phyloP scores from a whole-genome alignment of 2,888 invertebrate species.

The Rhamnusium bicolor region DNA sequence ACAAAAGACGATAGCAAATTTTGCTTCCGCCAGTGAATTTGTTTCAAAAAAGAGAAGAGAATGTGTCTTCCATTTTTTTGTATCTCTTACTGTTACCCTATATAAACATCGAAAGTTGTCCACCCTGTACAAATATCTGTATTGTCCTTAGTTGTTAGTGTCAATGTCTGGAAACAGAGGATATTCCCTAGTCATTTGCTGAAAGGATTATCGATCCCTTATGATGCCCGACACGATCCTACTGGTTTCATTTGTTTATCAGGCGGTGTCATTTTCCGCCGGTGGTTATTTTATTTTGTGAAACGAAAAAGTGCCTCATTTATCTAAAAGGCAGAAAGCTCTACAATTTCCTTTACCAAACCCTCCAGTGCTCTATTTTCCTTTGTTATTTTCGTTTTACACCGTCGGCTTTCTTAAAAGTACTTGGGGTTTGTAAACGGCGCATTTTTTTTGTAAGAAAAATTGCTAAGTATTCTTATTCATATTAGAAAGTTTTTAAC shows the following conservation, averaged over 20 bases:
- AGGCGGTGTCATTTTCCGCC: background rate
- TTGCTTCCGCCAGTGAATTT: no score
- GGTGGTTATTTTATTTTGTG: slow-evolving; percentile 10
- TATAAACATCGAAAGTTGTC: no score
- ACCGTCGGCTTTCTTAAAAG: background rate
- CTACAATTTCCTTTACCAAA: background rate
- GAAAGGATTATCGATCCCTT: slow-evolving; percentile 8
- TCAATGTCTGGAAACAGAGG: background rate
- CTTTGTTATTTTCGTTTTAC: background rate
- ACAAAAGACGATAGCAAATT: no score
- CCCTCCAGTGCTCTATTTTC: background rate
- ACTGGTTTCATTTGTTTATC: slow-evolving; percentile 22
- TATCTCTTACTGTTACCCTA: no score
- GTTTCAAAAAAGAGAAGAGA: no score
- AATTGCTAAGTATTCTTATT: no score
- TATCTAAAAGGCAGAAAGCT: background rate
- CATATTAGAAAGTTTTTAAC: no score
- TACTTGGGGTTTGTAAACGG: background rate
- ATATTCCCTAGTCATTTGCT: slow-evolving; percentile 8
- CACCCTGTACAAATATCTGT: background rate
- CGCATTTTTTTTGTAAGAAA: background rate
- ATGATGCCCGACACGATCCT: background rate
- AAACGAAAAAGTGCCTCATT: background rate
- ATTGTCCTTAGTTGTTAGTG: background rate
- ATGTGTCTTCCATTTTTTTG: no score